Percentiles rank a stretch among this genome's conserved stretches.
Conservation (phyloP, 1,140 invertebrate species). For the Heliconius melpomene region DNA sequence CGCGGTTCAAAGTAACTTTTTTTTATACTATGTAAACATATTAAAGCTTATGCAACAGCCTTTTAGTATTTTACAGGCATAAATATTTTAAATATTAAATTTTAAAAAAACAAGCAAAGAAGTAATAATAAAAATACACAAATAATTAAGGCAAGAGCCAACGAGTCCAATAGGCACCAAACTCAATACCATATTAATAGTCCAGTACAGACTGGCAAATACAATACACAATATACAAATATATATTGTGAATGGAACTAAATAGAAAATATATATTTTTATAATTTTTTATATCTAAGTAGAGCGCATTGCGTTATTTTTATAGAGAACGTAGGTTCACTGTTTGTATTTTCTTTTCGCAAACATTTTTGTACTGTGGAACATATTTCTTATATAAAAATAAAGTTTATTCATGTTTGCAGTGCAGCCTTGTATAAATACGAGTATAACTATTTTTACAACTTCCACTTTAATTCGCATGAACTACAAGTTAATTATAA, state of each 20-base stretch:
- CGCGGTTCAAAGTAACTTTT: too few relatives aligned
- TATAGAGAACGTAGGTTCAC: constrained; percentile 14
- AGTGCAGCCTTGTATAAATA: neutral
- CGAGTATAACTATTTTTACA: neutral
- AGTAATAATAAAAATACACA: too few relatives aligned
- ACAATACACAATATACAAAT: neutral
- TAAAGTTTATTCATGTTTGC: constrained; percentile 1
- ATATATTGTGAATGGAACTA: neutral
- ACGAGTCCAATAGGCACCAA: too few relatives aligned
- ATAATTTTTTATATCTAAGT: neutral
- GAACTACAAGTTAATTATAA: neutral
- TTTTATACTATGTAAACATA: too few relatives aligned
- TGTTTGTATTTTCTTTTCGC: constrained; percentile 8
- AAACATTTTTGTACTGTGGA: constrained; percentile 9
- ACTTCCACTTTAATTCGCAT: neutral
- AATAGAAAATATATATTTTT: neutral
- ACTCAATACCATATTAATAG: too few relatives aligned
- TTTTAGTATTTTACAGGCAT: too few relatives aligned
- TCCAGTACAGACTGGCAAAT: too few relatives aligned
- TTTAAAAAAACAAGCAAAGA: too few relatives aligned
- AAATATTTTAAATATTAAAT: too few relatives aligned
- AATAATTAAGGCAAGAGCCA: too few relatives aligned
- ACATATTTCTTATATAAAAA: constrained; percentile 14
- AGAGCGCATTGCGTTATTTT: constrained; percentile 8
- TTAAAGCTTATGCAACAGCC: too few relatives aligned